Conservation (phyloP, 2,113 vertebrate genomes). For the Callionymus lyra region DNA sequence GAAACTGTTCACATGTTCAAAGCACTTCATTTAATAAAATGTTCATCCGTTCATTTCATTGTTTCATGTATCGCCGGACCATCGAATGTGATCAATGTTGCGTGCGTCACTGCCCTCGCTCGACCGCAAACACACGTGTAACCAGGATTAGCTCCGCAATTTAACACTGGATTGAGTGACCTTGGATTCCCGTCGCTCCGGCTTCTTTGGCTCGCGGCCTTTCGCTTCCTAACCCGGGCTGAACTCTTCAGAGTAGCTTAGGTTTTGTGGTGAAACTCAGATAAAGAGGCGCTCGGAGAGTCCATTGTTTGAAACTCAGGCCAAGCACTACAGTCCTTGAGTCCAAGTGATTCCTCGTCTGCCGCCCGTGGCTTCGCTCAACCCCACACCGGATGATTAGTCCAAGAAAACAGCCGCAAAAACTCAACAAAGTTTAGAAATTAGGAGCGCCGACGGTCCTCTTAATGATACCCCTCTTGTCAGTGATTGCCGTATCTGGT, state of each 20-base stretch:
- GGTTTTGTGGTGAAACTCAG: slow-evolving; percentile 47
- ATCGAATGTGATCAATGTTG: slow-evolving; percentile 2
- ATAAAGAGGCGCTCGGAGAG: slow-evolving; percentile 41
- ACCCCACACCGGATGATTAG: slow-evolving; percentile 31
- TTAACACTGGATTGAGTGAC: slow-evolving; percentile 31
- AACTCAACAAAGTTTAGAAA: slow-evolving; percentile 20
- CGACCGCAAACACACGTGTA: slow-evolving; percentile 34
- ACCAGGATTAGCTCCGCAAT: slow-evolving; percentile 33
- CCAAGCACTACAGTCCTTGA: slow-evolving; percentile 45
- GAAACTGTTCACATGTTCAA: no score
- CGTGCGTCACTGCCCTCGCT: slow-evolving; percentile 12
- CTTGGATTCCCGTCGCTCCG: slow-evolving; percentile 39
- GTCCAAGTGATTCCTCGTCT: slow-evolving; percentile 22
- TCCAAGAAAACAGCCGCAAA: slow-evolving; percentile 23
- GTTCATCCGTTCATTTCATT: no score
- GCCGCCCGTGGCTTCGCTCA: slow-evolving; percentile 37
- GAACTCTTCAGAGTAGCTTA: slow-evolving; percentile 31
- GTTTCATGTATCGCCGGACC: no score
- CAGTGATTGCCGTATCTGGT: slow-evolving; percentile 22
- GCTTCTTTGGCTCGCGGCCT: slow-evolving; percentile 17
- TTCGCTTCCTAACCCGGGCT: slow-evolving; percentile 22
- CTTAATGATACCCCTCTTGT: slow-evolving; percentile 13
- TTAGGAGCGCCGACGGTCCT: slow-evolving; percentile 22
- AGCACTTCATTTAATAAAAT: no score
- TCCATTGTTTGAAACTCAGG: slow-evolving; percentile 35